These are phyloP conservation scores for Cinclus cinclus DNA, from an alignment of 2,113 vertebrate species.

Conservation along the genomic window DNA sequence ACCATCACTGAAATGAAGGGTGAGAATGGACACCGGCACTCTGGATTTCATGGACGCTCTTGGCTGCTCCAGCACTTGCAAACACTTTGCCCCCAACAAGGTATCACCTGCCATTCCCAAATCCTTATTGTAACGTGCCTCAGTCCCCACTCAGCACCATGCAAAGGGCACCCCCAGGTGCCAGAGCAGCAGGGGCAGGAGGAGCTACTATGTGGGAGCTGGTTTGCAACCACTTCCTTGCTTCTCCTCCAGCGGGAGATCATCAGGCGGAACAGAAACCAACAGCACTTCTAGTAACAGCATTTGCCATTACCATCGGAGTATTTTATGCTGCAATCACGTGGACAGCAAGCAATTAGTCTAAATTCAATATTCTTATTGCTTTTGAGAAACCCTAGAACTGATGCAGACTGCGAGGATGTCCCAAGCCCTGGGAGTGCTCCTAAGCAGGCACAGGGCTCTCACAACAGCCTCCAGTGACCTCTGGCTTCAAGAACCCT, in stretches of 20 bases:
- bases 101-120: not conserved
- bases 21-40: accelerated
- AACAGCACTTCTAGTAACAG: not conserved
- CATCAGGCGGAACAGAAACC: not conserved
- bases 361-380: not conserved
- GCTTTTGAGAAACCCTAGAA: not conserved
- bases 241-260: not conserved
- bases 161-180: accelerated
- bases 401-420: accelerated
- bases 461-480: accelerated
- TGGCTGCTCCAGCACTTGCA: not conserved
- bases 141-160: not conserved
- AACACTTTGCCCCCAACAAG: not conserved
- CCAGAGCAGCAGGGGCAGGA: accelerated
- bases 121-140: accelerated
- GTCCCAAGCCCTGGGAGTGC: not conserved
- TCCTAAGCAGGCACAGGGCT: not conserved
- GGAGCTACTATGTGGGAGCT: not conserved
- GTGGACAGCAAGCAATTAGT: not conserved
- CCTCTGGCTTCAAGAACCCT: not conserved
- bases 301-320: not conserved
- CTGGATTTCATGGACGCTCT: not conserved
- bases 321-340: not conserved
- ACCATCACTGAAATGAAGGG: not conserved
- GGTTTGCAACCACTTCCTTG: not conserved